These are phyloP conservation scores for Maconellicoccus hirsutus DNA, from an alignment of 1,140 invertebrate genomes.

Conservation along the genomic window DNA sequence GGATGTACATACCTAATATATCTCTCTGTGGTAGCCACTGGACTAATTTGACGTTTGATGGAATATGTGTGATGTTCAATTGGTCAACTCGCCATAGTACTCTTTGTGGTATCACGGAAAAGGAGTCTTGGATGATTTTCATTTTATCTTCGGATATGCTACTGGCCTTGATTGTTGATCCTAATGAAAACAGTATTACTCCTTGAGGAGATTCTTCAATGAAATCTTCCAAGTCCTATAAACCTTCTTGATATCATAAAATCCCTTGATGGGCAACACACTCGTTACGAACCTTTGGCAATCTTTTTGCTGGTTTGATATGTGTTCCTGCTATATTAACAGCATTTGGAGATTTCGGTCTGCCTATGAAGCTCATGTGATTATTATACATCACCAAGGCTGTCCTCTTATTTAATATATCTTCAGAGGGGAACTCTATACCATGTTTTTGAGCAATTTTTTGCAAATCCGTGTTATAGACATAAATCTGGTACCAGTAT, in stretches of 20 bases:
- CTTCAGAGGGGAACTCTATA: no score
- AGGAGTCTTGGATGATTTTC: neutral
- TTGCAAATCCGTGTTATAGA: no score
- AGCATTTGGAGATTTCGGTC: constrained; percentile 38
- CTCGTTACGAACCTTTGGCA: constrained; percentile 22
- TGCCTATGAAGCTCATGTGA: constrained; percentile 40
- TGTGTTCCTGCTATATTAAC: constrained; percentile 49
- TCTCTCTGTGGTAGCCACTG: constrained; percentile 39
- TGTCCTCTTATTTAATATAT: constrained; percentile 15
- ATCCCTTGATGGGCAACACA: no score
- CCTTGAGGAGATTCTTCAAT: constrained; percentile 22
- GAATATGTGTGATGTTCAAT: constrained; percentile 13
- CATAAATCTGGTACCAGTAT: no score
- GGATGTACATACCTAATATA: constrained; percentile 41
- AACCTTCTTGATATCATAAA: no score
- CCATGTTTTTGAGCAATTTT: no score
- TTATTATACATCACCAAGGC: constrained; percentile 43
- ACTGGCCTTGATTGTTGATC: neutral
- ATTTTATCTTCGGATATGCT: neutral
- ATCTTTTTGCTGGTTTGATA: constrained; percentile 32
- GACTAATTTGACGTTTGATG: constrained; percentile 33
- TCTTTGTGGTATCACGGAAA: constrained; percentile 14
- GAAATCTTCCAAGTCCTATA: constrained; percentile 23
- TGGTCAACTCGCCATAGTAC: constrained; percentile 53
- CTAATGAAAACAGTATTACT: constrained; percentile 15